Evolutionary conservation across 2,797 vertebrate species (phyloP), one percentile per base, ranked within the genome.

Genomic region (Euthynnus affinis): DNA sequence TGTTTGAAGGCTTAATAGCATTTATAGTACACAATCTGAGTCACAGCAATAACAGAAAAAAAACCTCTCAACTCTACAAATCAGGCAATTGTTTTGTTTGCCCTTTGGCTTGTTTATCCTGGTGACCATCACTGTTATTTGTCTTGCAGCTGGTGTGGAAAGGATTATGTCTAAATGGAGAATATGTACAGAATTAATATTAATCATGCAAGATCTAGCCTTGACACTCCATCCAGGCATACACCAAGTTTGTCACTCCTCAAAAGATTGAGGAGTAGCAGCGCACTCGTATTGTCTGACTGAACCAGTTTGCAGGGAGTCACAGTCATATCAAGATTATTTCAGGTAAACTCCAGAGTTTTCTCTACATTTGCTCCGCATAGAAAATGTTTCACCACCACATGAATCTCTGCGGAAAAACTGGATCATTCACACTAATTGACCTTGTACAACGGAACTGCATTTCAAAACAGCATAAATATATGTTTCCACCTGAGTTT

Each of bases 1-100:
- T 82, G 77, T 17, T 81, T 7, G 1, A 23, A 55, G 12, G 27
- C 53, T 72, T 49, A 65, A 78, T 7, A 51, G 12, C 14, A 44
- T 67, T 83, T 63, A 58, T 6, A 37, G 34, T 37, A 37, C 18
- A 44, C n/a, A 48, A 37, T 62, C 6, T 32, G 20, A 61, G 69
- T 69, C 46, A 61, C 25, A 12, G 58, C 23, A 9, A 62, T 17
- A 49, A 67, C 3, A 14, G 6, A 42, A 42, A 48, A n/a, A n/a
- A 0, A 48, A 46, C 15, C 20, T 5, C 27, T 60, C 3, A 22
- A 32, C 40, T 64, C 14, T 46, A 22, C 14, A 70, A 66, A 59
- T 37, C 46, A 51, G 29, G 18, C 40, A 14, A 32, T 8, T 44
- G 17, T 53, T 67, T 27, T 61, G 6, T 68, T 66, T 40, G 20